Evolutionary conservation across 1,140 invertebrate genomes (phyloP).

Genomic region (Caenorhabditis tropicalis): DNA sequence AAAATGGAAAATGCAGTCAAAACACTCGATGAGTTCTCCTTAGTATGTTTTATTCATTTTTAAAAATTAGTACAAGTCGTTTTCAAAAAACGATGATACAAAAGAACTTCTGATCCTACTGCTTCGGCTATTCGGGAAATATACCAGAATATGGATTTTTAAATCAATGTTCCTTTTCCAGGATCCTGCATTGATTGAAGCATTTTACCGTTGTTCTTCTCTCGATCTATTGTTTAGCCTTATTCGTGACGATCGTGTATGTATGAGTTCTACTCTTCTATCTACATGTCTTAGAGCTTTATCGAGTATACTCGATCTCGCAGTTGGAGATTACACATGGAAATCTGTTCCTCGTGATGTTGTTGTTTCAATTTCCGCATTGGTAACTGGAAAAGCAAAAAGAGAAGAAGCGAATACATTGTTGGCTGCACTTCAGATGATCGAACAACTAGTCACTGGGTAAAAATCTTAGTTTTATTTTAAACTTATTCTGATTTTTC

Average conservation of each 20-base stretch:
- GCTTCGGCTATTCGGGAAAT: no score
- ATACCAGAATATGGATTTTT: not conserved
- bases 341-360: conserved; percentile 10
- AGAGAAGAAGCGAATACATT: conserved; percentile 61
- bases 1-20: conserved; percentile 44
- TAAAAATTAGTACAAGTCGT: not conserved
- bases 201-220: conserved; percentile 18
- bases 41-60: conserved; percentile 43
- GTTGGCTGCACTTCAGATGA: conserved; percentile 57
- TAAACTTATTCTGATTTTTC: conserved; percentile 11
- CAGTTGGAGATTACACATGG: conserved; percentile 18
- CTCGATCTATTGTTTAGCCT: conserved; percentile 17
- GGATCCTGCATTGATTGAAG: conserved; percentile 38
- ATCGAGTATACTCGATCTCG: conserved; percentile 6
- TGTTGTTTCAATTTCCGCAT: conserved; percentile 16
- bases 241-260: conserved; percentile 2
- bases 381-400: conserved; percentile 60
- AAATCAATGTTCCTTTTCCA: not conserved
- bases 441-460: conserved; percentile 54
- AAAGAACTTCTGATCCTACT: no score
- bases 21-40: conserved; percentile 45
- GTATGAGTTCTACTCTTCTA: not conserved
- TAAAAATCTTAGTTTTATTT: not conserved
- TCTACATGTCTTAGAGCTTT: conserved; percentile 3
- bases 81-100: not conserved